phyloP scores from a whole-genome alignment of 2,797 vertebrate genomes.

The Lerista edwardsae region DNA sequence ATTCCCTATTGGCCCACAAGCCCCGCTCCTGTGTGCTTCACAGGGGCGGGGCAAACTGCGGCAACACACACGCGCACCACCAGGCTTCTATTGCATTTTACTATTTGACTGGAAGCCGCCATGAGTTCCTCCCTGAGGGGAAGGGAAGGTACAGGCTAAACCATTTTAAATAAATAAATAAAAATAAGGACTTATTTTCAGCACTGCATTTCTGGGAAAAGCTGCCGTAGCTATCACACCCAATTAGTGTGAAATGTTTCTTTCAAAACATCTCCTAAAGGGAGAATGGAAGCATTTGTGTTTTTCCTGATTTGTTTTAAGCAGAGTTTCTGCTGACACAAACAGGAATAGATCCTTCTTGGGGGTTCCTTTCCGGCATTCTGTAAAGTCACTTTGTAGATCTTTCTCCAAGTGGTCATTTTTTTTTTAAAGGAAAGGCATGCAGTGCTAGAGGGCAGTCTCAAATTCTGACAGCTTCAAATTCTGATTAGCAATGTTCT shows the following conservation, averaged over 20 bases:
- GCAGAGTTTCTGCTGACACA: not conserved
- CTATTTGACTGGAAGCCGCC: too few relatives aligned
- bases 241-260: constrained; percentile 22
- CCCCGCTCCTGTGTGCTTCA: too few relatives aligned
- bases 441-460: not conserved
- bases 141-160: too few relatives aligned
- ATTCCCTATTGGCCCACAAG: too few relatives aligned
- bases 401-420: rapidly evolving
- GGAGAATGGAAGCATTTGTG: not conserved
- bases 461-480: not conserved
- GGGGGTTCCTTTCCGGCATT: not conserved
- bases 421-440: not conserved
- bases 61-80: too few relatives aligned
- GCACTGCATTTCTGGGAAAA: constrained; percentile 24
- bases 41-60: too few relatives aligned
- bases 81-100: too few relatives aligned
- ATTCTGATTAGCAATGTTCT: not conserved
- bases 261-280: not conserved
- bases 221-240: not conserved
- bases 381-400: rapidly evolving
- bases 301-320: rapidly evolving
- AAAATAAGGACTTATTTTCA: constrained; percentile 10
- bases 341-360: not conserved
- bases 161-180: too few relatives aligned
- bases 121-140: too few relatives aligned